Conservation (phyloP, 2,888 invertebrate genomes). For the Nemotelus nigrinus region DNA sequence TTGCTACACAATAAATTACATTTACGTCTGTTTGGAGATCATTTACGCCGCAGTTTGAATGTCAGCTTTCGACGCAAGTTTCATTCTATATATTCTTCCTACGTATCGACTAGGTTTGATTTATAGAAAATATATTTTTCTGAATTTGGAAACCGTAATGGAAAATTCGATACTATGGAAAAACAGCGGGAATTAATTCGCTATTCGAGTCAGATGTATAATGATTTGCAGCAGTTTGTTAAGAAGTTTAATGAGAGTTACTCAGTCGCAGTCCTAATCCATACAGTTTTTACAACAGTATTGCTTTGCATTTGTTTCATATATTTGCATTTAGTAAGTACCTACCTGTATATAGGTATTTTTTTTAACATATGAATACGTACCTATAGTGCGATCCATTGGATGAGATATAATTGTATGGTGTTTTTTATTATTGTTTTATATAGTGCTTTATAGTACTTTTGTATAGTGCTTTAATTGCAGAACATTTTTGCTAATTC, state of each 20-base stretch:
- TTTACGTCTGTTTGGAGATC: constrained; percentile 31
- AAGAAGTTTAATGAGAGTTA: constrained; percentile 33
- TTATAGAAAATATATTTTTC: constrained; percentile 26
- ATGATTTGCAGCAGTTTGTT: constrained; percentile 11
- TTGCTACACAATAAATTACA: constrained; percentile 30
- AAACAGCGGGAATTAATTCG: constrained; percentile 26
- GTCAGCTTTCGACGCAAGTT: constrained; percentile 35
- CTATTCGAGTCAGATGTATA: constrained; percentile 8
- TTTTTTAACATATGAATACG: not conserved
- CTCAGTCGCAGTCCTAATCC: constrained; percentile 11
- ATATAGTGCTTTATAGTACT: not conserved
- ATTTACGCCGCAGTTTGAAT: constrained; percentile 29
- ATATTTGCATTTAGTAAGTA: constrained; percentile 36
- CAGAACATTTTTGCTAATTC: constrained; percentile 37
- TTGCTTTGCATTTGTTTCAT: constrained; percentile 34
- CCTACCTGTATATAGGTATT: not conserved
- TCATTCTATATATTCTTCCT: constrained; percentile 32
- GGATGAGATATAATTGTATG: too few relatives aligned
- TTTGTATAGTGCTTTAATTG: not conserved
- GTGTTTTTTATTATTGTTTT: too few relatives aligned
- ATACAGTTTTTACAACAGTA: constrained; percentile 30
- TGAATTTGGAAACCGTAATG: constrained; percentile 4
- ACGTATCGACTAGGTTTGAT: constrained; percentile 30
- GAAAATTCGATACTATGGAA: constrained; percentile 6
- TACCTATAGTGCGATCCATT: too few relatives aligned